Conservation (phyloP, 2,797 vertebrate species). For the Borostomias antarcticus region DNA sequence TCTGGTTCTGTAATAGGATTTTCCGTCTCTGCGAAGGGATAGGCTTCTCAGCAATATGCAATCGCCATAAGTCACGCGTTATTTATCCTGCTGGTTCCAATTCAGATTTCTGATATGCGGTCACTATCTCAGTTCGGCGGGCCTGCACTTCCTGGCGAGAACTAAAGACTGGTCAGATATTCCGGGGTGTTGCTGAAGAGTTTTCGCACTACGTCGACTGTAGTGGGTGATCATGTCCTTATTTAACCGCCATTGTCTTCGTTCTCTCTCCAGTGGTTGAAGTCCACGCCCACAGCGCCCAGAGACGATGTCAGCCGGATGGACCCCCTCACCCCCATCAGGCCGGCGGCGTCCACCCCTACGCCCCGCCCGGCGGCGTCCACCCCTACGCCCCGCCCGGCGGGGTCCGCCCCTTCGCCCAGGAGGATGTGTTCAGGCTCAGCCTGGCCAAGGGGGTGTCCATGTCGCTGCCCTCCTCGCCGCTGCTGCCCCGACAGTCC, state of each 20-base stretch:
- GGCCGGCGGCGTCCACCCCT: slow-evolving; percentile 44
- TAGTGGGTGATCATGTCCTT: too few species aligned
- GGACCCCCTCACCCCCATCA: slow-evolving; percentile 67
- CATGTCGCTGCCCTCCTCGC: slow-evolving; percentile 95
- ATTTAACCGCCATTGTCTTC: neutral
- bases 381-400: neutral
- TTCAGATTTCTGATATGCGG: too few species aligned
- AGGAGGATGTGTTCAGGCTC: slow-evolving; percentile 82
- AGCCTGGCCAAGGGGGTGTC: slow-evolving; percentile 91
- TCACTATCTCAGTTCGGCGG: too few species aligned
- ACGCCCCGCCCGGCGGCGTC: slow-evolving; percentile 12
- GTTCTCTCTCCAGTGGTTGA: slow-evolving; percentile 75
- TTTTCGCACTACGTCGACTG: too few species aligned
- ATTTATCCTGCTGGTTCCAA: too few species aligned
- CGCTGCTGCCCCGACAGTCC: slow-evolving; percentile 91
- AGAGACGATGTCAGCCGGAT: slow-evolving; percentile 67
- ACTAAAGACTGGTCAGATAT: too few species aligned
- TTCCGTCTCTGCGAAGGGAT: too few species aligned
- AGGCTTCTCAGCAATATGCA: too few species aligned
- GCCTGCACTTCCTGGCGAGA: too few species aligned
- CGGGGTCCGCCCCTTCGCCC: slow-evolving; percentile 54
- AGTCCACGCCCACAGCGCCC: slow-evolving; percentile 72
- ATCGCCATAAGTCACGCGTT: too few species aligned
- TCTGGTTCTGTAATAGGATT: too few species aligned
- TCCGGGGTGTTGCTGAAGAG: too few species aligned